These are phyloP conservation scores for Cyrtonyx montezumae DNA, from an alignment of 2,113 vertebrate species.

Conservation along the genomic window DNA sequence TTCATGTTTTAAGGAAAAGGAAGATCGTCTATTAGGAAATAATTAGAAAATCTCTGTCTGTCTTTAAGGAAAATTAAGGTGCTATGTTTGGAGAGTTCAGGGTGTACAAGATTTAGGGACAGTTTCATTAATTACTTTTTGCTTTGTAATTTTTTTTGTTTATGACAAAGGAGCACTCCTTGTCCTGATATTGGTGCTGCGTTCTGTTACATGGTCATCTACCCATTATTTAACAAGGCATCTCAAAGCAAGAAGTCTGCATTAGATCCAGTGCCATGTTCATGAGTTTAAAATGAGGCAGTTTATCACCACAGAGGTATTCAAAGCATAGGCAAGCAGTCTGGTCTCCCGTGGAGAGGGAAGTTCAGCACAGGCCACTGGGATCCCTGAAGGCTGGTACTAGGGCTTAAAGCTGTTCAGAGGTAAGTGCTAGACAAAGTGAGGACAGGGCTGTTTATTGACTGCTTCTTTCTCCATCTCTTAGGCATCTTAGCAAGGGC, in stretches of 20 bases:
- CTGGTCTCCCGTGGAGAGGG: neutral
- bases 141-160: accelerated
- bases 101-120: neutral
- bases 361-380: neutral
- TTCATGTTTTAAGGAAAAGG: neutral
- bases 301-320: neutral
- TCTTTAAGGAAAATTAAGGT: neutral
- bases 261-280: accelerated
- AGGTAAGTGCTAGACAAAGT: neutral
- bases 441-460: neutral
- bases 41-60: neutral
- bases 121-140: neutral
- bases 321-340: neutral
- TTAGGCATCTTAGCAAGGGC: neutral
- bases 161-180: neutral
- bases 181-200: neutral
- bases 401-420: neutral
- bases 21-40: neutral
- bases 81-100: neutral
- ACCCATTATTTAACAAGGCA: neutral
- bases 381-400: neutral
- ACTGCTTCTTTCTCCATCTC: neutral
- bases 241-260: neutral
- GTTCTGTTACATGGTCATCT: neutral
- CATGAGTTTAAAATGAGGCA: neutral